These are phyloP conservation scores for Kryptopterus vitreolus DNA, from an alignment of 2,797 vertebrate species.

Conservation along the genomic window DNA sequence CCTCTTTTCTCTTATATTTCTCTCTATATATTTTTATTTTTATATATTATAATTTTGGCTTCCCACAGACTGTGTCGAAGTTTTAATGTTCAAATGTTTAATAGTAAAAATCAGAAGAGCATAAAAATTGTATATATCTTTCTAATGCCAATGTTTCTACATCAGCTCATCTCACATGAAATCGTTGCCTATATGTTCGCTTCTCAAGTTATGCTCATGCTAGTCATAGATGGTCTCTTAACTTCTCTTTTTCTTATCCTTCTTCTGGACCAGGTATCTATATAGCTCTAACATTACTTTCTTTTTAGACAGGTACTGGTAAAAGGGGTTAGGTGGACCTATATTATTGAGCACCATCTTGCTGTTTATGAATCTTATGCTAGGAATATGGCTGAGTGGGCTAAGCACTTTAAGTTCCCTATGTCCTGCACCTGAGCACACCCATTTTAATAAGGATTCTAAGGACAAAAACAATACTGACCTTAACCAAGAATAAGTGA, in stretches of 20 bases:
- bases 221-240: neutral
- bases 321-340: too few relatives aligned
- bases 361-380: neutral
- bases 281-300: too few relatives aligned
- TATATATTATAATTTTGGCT: too few relatives aligned
- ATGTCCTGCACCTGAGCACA: neutral
- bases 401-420: neutral
- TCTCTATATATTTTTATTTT: too few relatives aligned
- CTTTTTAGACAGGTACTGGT: too few relatives aligned
- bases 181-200: neutral
- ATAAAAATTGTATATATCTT: neutral
- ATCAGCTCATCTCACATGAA: neutral
- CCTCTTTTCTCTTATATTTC: too few relatives aligned
- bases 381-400: neutral
- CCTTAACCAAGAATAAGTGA: conserved; percentile 74
- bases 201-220: neutral
- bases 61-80: too few relatives aligned
- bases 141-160: neutral
- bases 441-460: conserved; percentile 60
- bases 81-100: conserved; percentile 21
- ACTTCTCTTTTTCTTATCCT: neutral
- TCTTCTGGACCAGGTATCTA: neutral
- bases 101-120: too few relatives aligned
- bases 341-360: neutral
- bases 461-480: conserved; percentile 73